Evolutionary conservation across 2,113 vertebrate species (phyloP), one percentile per base, ranked within the genome.

Genomic region (Hippocampus mohnikei): DNA sequence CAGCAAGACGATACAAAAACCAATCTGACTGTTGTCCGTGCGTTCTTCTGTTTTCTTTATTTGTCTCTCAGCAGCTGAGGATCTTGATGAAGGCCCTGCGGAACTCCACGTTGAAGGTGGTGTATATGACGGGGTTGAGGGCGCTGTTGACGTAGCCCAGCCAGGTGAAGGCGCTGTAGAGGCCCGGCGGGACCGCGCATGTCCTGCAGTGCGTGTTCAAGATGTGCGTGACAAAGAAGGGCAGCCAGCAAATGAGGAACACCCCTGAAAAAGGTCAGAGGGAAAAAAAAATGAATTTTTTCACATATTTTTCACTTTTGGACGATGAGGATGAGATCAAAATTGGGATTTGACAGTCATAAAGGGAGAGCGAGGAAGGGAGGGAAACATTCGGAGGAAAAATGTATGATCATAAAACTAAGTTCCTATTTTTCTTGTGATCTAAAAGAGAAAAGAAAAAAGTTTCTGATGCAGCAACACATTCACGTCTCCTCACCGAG

Each of bases 161-260:
- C 96, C 96, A 98, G 3, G 94, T 96, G 67, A 95, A 95, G 76
- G 94, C 94, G 29, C 95, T 93, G 88, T 97, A 98, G 50, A 98
- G 92, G 82, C 88, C 88, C 2, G 94, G 91, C 37, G 95, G 91
- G 52, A 97, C 82, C 0, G 90, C 89, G 82, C 96, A 98, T 53
- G 92, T 91, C n/a, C 88, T 86, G 85, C 96, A 98, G 90, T 98
- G 95, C 60, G 93, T 90, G 10, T 97, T 96, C 88, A 98, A 92
- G 84, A 98, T 92, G 79, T 96, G 95, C 72, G 93, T 95, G 91
- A 97, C 90, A 90, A 98, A 98, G 91, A 97, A 98, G 21, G 95
- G 95, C 81, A 98, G 89, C 95, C 96, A 98, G 91, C 95, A 98
- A 88, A 96, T 91, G 87, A 98, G 93, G 88, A 98, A 98, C 59